A percentile compares a stretch with the other conserved stretches of the same genome.
Conservation (phyloP, 2,888 invertebrate genomes). For the Acanthosoma haemorrhoidale region DNA sequence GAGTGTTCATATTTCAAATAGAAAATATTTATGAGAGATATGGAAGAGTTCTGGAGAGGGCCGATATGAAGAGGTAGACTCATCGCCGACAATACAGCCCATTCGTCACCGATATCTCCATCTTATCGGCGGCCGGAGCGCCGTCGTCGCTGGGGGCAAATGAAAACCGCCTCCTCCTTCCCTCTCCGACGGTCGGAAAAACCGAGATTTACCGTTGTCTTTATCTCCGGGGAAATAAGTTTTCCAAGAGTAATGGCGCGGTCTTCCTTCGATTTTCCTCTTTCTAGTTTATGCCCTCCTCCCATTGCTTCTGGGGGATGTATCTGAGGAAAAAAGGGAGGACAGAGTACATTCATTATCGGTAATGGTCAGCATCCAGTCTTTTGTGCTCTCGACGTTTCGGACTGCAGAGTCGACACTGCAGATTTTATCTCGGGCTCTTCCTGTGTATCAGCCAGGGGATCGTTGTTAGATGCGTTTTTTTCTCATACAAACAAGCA, state of each 20-base stretch:
- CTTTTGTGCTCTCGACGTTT: not conserved
- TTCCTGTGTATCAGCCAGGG: no score
- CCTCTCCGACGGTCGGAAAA: slow-evolving; percentile 1
- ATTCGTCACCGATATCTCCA: slow-evolving; percentile 9
- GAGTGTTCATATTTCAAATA: no score
- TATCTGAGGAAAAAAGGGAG: slow-evolving; percentile 23
- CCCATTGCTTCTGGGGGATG: not conserved
- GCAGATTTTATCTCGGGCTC: no score
- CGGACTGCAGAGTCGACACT: no score
- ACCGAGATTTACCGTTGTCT: slow-evolving; percentile 35
- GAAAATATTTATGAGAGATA: no score
- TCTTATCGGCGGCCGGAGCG: slow-evolving; percentile 12
- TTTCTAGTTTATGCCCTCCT: slow-evolving; percentile 30
- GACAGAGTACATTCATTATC: slow-evolving; percentile 24
- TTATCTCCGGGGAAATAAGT: slow-evolving; percentile 38
- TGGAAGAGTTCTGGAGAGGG: not conserved
- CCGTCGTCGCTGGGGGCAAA: slow-evolving; percentile 26
- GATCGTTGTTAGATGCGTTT: no score
- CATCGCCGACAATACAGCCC: not conserved
- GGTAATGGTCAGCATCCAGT: slow-evolving; percentile 22
- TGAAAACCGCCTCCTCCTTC: slow-evolving; percentile 31
- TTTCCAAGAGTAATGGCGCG: slow-evolving; percentile 36
- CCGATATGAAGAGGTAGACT: not conserved
- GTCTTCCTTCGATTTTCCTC: slow-evolving; percentile 20
- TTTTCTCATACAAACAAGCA: no score